Conservation (phyloP, 92 coral and sea anemone species). For the Virgularia gustaviana region DNA sequence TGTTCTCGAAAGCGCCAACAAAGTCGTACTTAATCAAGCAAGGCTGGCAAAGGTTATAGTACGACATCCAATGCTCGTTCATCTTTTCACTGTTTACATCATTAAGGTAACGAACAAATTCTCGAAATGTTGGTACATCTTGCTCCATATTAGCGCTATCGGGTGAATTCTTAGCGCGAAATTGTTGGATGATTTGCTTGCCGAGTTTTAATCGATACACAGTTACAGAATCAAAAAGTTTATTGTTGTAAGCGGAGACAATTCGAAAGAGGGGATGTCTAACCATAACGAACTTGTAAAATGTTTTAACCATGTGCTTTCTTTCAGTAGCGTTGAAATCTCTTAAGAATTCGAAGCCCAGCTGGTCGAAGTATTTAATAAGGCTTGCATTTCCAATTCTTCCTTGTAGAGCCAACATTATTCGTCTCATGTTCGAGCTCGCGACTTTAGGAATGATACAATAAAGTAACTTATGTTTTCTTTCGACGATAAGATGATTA, state of each 20-base stretch:
- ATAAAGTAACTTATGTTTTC: conserved; percentile 36
- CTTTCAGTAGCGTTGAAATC: neutral
- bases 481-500: conserved; percentile 21
- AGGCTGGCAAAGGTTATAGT: conserved; percentile 42
- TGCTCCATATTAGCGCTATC: conserved; percentile 4
- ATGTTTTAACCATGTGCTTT: conserved; percentile 1
- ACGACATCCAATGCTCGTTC: conserved; percentile 53
- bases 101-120: conserved; percentile 31
- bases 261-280: conserved; percentile 40
- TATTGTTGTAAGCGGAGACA: conserved; percentile 47
- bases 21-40: conserved; percentile 39
- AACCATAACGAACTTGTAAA: conserved; percentile 45
- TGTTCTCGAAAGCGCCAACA: conserved; percentile 40
- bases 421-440: conserved; percentile 38
- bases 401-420: conserved; percentile 36
- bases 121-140: conserved; percentile 35
- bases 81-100: conserved; percentile 17
- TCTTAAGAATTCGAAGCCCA: conserved; percentile 23
- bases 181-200: neutral
- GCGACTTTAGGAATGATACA: conserved; percentile 47
- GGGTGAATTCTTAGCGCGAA: conserved; percentile 12
- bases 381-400: neutral
- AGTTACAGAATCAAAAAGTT: neutral
- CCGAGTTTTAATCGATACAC: conserved; percentile 27
- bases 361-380: conserved; percentile 11